These are phyloP conservation scores for Hippocampus comes DNA, from an alignment of 2,113 vertebrate genomes.

Conservation along the genomic window DNA sequence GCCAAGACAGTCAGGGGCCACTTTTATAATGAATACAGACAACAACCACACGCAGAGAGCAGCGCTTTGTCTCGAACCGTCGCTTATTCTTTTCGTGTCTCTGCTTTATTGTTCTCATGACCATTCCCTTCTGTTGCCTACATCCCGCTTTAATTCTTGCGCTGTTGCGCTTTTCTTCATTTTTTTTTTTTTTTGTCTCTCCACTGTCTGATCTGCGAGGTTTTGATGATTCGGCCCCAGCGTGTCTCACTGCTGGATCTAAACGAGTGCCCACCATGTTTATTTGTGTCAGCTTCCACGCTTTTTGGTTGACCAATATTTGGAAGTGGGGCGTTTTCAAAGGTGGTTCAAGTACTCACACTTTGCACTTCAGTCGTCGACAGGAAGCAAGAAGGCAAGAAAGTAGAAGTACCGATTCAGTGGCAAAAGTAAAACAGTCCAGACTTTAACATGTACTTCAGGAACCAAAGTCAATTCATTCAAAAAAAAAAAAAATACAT, in stretches of 20 bases:
- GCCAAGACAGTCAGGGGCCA: constrained; percentile 80
- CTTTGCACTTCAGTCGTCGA: too few relatives aligned
- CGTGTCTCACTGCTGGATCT: constrained; percentile 23
- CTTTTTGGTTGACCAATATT: too few relatives aligned
- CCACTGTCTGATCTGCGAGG: constrained; percentile 47
- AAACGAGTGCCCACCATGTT: constrained; percentile 4
- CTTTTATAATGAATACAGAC: constrained; percentile 84
- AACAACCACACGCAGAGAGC: constrained; percentile 72
- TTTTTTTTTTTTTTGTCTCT: constrained; percentile 29
- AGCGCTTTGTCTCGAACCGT: constrained; percentile 74
- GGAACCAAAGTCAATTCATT: too few relatives aligned
- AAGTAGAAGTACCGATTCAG: too few relatives aligned
- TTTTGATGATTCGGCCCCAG: constrained; percentile 32
- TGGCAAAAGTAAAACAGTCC: too few relatives aligned
- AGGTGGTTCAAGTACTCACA: too few relatives aligned
- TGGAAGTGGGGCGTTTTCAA: too few relatives aligned
- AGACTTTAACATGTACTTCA: too few relatives aligned
- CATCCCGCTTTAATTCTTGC: constrained; percentile 47
- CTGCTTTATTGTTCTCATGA: constrained; percentile 51
- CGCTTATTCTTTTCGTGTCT: constrained; percentile 77
- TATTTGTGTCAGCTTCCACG: not conserved
- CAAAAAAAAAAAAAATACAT: too few relatives aligned
- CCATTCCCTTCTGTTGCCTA: constrained; percentile 27
- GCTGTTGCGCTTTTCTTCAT: constrained; percentile 28
- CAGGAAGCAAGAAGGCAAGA: too few relatives aligned